Evolutionary conservation across 2,113 vertebrate genomes (phyloP), one percentile per base, ranked within the genome.

Genomic region (Etheostoma spectabile): DNA sequence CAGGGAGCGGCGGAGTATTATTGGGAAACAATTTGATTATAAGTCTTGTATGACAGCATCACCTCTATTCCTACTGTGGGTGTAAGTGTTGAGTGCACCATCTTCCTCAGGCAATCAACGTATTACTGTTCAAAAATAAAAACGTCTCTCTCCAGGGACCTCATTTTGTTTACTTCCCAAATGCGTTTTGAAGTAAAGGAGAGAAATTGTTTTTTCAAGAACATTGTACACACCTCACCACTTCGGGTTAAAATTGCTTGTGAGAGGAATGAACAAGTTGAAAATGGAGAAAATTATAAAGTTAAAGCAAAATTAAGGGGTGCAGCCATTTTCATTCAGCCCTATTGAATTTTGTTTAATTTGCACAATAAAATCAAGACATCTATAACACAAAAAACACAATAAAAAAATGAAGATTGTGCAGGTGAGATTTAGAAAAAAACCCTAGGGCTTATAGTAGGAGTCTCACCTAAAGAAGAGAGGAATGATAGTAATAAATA

Each of bases 301-400:
- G 48, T 72, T 10, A 86, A 70, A 76, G 24, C 48, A n/a, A 16
- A n/a, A 84, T 56, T 0, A 5, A 38, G 19, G 63, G 21, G 33
- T 67, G 66, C 59, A 68, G 11, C 10, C 22, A 79, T 86, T 81
- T 83, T 30, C 48, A 35, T 85, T 74, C 59, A 63, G 66, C 53
- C 78, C 76, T 79, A 65, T 74, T 11, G 38, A 42, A 42, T 42
- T 42, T 42, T 42, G 38, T 42, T 42, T 42, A 42, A 11, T 42
- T 42, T 42, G 38, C 38, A 11, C 38, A 42, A 11, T 10, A 11
- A 42, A 42, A 42, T 11, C 8, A 10, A 42, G 10, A 42, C 38
- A 42, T 11, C 10, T 11, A 42, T 11, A 42, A 42, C 10, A 11
- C 35, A 38, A 38, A 38, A 38, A 38, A 8, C 0, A 30, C 0